Conservation (phyloP, 2,113 vertebrate species). For the Equus quagga region DNA sequence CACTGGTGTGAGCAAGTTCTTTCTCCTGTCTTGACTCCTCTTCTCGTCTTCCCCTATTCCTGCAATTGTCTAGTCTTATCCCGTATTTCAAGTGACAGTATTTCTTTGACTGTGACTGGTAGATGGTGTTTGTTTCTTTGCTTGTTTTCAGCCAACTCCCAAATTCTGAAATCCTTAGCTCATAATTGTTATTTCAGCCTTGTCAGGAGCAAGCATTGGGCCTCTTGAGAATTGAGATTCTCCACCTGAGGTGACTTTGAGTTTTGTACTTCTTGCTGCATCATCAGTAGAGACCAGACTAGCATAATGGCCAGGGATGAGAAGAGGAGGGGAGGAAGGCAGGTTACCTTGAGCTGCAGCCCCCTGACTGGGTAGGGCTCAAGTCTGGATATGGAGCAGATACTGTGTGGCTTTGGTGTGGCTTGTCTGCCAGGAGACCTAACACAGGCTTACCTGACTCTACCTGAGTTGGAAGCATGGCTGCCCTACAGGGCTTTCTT, state of each 20-base stretch:
- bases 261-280: not conserved
- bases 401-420: not conserved
- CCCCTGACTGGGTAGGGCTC: not conserved
- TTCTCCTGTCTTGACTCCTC: not conserved
- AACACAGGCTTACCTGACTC: not conserved
- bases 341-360: not conserved
- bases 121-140: not conserved
- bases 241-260: not conserved
- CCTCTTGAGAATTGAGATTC: not conserved
- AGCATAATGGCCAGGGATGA: not conserved
- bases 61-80: conserved; percentile 1
- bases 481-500: not conserved
- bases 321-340: not conserved
- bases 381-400: not conserved
- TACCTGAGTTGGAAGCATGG: not conserved
- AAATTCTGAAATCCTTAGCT: conserved; percentile 43
- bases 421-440: not conserved
- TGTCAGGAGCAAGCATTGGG: not conserved
- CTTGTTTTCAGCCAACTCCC: not conserved
- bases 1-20: not conserved
- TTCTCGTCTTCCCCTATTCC: not conserved
- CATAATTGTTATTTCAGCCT: not conserved
- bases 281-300: not conserved
- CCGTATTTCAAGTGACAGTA: not conserved
- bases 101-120: not conserved